Conservation (phyloP, 2,888 invertebrate species). For the Thymelicus lineola region DNA sequence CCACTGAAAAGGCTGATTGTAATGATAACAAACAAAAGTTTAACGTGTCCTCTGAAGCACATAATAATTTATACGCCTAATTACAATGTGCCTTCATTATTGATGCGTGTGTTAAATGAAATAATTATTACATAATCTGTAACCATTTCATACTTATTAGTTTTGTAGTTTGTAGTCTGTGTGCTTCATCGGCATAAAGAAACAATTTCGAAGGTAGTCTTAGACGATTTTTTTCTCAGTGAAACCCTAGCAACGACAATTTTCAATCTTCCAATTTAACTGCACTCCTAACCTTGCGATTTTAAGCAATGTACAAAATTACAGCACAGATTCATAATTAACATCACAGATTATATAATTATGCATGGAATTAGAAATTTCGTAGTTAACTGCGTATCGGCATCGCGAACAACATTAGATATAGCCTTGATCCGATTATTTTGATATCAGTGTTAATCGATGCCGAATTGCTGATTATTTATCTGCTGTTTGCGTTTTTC, state of each 20-base stretch:
- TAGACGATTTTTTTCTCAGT: too few relatives aligned
- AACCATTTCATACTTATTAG: too few relatives aligned
- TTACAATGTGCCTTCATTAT: too few relatives aligned
- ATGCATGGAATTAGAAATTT: conserved; percentile 24
- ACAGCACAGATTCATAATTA: background rate
- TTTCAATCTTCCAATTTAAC: background rate
- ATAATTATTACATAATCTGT: too few relatives aligned
- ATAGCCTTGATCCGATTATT: conserved; percentile 29
- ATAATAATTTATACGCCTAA: too few relatives aligned
- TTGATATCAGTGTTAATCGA: conserved; percentile 10
- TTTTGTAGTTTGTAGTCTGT: too few relatives aligned
- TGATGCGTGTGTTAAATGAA: too few relatives aligned
- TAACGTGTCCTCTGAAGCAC: too few relatives aligned
- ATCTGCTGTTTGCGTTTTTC: conserved; percentile 4
- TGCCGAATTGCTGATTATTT: conserved; percentile 19
- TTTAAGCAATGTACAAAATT: background rate
- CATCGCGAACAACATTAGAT: conserved; percentile 17
- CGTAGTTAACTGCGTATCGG: conserved; percentile 22
- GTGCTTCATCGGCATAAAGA: too few relatives aligned
- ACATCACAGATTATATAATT: conserved; percentile 3
- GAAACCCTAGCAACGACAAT: background rate
- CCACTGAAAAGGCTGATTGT: too few relatives aligned
- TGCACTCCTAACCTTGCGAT: background rate
- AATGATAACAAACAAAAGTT: too few relatives aligned
- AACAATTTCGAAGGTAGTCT: background rate